Evolutionary conservation across 2,113 vertebrate genomes (phyloP).

Genomic region (Microcebus murinus): DNA sequence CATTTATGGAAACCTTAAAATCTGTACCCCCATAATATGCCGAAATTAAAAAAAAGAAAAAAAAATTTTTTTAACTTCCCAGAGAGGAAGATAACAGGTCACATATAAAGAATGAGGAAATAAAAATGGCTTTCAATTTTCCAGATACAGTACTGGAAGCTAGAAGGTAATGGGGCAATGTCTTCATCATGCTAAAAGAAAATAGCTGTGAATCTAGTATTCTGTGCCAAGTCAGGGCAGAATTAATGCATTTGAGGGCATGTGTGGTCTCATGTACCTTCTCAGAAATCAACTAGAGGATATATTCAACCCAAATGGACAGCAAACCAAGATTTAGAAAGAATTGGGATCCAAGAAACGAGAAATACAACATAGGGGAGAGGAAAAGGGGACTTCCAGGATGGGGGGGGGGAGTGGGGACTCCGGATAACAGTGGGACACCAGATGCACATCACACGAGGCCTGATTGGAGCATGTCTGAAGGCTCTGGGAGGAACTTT

Average conservation of each 20-base stretch:
- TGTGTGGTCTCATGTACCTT: not conserved
- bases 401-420: not conserved
- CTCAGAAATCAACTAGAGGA: not conserved
- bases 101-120: not conserved
- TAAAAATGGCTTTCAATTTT: not conserved
- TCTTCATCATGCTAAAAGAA: not conserved
- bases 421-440: not conserved
- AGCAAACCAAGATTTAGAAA: not conserved
- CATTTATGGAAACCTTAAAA: too few relatives aligned
- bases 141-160: not conserved
- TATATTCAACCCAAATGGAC: not conserved
- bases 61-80: not conserved
- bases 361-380: not conserved
- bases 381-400: not conserved
- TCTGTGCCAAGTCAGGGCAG: not conserved
- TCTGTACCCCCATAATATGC: too few relatives aligned
- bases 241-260: not conserved
- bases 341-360: not conserved
- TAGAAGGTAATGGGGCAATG: not conserved
- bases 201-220: not conserved
- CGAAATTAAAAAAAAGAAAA: not conserved
- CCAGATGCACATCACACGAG: not conserved
- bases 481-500: not conserved
- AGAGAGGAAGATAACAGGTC: not conserved
- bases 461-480: not conserved